Conservation (phyloP, 1,140 invertebrate genomes). For the Caenorhabditis elegans region DNA sequence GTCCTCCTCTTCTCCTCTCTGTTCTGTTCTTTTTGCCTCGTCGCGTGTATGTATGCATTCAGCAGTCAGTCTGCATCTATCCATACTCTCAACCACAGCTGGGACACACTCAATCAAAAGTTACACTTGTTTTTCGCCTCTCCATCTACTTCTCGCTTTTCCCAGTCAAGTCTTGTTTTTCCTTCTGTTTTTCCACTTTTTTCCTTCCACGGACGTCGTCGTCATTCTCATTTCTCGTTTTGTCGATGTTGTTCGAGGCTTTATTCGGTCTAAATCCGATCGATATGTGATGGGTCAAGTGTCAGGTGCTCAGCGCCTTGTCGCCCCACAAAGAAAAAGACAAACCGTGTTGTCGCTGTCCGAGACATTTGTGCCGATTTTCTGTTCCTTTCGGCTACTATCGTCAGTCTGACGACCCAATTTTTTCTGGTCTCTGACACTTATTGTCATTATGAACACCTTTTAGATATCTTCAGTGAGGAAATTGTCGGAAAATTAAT, state of each 20-base stretch:
- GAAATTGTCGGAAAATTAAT: not conserved
- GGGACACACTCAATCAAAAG: not conserved
- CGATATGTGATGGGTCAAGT: not conserved
- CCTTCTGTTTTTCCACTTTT: slow-evolving; percentile 1
- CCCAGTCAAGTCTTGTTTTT: not conserved
- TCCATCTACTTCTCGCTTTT: not conserved
- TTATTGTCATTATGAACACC: not conserved
- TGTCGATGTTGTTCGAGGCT: too few species aligned
- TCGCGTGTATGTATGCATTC: slow-evolving; percentile 14
- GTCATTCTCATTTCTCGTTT: not conserved
- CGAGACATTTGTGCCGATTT: not conserved
- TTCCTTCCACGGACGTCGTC: not conserved
- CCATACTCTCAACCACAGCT: slow-evolving; percentile 18
- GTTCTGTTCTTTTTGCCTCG: not conserved
- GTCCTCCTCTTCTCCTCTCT: not conserved
- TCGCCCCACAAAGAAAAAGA: not conserved
- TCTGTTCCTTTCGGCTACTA: not conserved
- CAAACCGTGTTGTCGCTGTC: not conserved
- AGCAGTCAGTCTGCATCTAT: slow-evolving; percentile 19
- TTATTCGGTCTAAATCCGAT: too few species aligned
- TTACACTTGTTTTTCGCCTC: slow-evolving; percentile 9
- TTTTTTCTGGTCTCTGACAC: not conserved
- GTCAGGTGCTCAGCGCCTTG: not conserved
- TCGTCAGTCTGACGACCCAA: not conserved
- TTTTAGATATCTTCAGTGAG: not conserved